Base-by-base conservation (phyloP, 2,113 vertebrate species). In the Electrona antarctica region DNA sequence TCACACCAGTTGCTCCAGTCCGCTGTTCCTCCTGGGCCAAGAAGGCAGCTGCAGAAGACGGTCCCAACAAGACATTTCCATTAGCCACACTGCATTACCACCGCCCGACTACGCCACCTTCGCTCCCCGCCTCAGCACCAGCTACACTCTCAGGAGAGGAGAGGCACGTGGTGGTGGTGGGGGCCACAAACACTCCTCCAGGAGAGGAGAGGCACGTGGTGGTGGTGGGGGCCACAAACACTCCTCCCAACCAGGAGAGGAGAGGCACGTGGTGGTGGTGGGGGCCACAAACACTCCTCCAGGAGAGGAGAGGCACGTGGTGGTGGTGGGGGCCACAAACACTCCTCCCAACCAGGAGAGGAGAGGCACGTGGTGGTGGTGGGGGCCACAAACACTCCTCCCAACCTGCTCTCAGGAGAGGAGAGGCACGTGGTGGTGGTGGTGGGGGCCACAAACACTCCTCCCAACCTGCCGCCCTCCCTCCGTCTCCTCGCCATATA, bases 21-120 rank as follows among this genome's bases (percentile, higher is more conserved):
- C 45, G 46, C 60, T 84, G 21, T 21, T 21, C 67, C 77, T 76
- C 56, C n/a, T 62, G 76, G 66, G 64, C 67, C 54, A n/a, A 21
- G 60, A 6, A 60, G 55, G 72, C 79, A 60, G 71, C 48, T 54
- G 54, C 15, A 64, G 64, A 67, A 62, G 70, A 70, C 75, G 81
- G 77, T 77, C 61, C 68, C 45, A 48, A 92, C 92, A 92, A 85
- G 91, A 92, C 59, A 92, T 93, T 91, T 92, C 92, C 93, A 92
- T 93, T 92, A 92, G 87, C 81, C 33, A 0, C 33, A 4, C 67
- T 71, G 65, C 77, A 82, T 82, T 87, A 80, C 61, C 76, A 64
- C 74, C 72, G 64, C 28, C 50, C 10, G 1, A 4, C 33, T 41
- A 41, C 33, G 33, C 33, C 41, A 59, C 45, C 68, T 11, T 62